Conservation (phyloP, 2,113 vertebrate species). For the Glareola pratincola region DNA sequence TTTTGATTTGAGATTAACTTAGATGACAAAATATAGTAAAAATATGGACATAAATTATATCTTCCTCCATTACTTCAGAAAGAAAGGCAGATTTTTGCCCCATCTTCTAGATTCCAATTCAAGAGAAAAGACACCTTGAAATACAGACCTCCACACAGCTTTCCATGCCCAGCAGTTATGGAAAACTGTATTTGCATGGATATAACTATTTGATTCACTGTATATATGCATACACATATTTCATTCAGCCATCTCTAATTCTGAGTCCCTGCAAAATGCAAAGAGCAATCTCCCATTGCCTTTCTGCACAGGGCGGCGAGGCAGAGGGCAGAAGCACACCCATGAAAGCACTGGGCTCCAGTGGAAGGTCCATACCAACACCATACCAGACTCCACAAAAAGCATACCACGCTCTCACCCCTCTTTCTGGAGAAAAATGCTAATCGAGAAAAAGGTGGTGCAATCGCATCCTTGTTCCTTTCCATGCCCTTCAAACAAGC, state of each 20-base stretch:
- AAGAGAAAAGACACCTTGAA: background rate
- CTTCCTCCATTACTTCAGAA: background rate
- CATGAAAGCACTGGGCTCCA: accelerated
- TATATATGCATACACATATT: background rate
- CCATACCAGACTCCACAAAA: background rate
- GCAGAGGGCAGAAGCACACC: background rate
- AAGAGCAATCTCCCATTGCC: background rate
- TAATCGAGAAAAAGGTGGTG: background rate
- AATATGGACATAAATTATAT: background rate
- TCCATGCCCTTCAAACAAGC: background rate
- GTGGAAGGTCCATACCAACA: background rate
- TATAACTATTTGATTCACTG: background rate
- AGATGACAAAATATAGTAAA: background rate
- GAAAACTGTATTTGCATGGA: background rate
- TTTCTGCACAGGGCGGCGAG: background rate
- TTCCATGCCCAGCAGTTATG: background rate
- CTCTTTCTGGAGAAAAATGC: background rate
- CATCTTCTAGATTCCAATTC: background rate
- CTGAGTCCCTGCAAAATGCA: background rate
- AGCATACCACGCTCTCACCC: background rate
- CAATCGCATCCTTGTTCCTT: background rate
- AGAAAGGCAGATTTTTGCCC: background rate
- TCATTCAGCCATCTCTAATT: background rate
- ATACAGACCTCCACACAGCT: background rate
- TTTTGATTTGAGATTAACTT: background rate